These are phyloP conservation scores for Actinia tenebrosa DNA, from an alignment of 64 coral and sea anemone species.

Conservation along the genomic window DNA sequence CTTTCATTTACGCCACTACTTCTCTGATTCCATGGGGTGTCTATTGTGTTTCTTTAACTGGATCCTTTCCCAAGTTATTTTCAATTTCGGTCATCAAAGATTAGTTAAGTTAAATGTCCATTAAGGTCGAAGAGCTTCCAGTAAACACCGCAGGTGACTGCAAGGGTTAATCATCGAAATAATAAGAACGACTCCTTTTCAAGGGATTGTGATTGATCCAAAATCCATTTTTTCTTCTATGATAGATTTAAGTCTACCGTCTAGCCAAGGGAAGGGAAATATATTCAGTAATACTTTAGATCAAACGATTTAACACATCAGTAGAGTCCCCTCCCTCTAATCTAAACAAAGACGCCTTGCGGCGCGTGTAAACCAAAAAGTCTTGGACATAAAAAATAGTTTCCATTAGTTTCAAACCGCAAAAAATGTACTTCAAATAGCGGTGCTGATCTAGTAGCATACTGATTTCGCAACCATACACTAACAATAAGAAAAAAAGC, in stretches of 20 bases:
- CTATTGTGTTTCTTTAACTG: not conserved
- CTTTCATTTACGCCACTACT: not conserved
- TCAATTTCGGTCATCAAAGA: not conserved
- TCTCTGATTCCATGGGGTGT: not conserved
- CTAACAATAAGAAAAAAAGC: not conserved
- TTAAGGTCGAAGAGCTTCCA: not conserved
- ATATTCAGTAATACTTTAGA: not conserved
- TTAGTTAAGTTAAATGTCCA: conserved; percentile 2
- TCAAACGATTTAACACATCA: not conserved
- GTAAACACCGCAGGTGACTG: not conserved
- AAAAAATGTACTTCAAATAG: not conserved
- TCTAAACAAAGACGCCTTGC: not conserved
- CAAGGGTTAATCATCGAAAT: not conserved
- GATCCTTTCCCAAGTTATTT: not conserved
- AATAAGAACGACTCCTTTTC: not conserved
- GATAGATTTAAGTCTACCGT: not conserved
- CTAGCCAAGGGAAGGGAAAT: not conserved
- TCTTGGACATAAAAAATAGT: not conserved
- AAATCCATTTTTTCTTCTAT: too few relatives aligned
- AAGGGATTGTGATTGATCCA: too few relatives aligned
- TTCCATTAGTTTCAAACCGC: conserved; percentile 5
- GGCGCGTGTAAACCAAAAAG: conserved; percentile 1
- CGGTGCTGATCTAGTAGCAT: not conserved
- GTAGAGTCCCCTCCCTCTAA: not conserved
- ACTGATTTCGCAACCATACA: not conserved